Evolutionary conservation across 1,140 invertebrate species (phyloP).

Genomic region (Caenorhabditis inopinata): DNA sequence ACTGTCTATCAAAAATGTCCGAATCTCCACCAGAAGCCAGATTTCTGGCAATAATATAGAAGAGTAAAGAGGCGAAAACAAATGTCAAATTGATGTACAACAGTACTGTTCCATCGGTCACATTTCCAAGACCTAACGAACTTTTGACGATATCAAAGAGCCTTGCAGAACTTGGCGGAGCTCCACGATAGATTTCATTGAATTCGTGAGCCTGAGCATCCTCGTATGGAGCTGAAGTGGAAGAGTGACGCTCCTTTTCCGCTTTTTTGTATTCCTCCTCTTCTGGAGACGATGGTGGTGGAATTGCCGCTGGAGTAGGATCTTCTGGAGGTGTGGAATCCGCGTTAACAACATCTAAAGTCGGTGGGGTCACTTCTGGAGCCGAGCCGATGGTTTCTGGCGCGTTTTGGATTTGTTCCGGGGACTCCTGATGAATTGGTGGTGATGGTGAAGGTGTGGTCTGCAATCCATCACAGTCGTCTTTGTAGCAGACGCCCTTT

Average conservation of each 20-base stretch:
- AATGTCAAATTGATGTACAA: neutral
- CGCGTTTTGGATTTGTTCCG: neutral
- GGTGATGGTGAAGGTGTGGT: neutral
- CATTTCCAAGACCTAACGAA: neutral
- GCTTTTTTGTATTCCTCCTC: neutral
- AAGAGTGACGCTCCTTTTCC: neutral
- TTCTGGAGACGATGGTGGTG: neutral
- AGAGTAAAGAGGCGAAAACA: neutral
- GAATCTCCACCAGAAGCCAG: neutral
- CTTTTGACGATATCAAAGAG: neutral
- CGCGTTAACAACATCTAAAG: neutral
- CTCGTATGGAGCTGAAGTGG: neutral
- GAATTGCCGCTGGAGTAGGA: too few species aligned
- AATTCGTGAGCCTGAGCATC: neutral
- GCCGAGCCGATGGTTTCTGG: neutral
- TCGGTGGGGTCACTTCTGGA: neutral
- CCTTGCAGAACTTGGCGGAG: neutral
- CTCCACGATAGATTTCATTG: too few species aligned
- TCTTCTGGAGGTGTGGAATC: neutral
- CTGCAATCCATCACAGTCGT: slow-evolving; percentile 18
- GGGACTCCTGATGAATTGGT: too few species aligned
- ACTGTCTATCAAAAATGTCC: slow-evolving; percentile 1
- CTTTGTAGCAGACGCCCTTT: slow-evolving; percentile 11
- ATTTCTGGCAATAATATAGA: neutral
- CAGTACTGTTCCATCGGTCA: neutral